Evolutionary conservation across 2,888 invertebrate species (phyloP), one percentile per base, ranked within the genome.

Genomic region (Leucophenga montana): DNA sequence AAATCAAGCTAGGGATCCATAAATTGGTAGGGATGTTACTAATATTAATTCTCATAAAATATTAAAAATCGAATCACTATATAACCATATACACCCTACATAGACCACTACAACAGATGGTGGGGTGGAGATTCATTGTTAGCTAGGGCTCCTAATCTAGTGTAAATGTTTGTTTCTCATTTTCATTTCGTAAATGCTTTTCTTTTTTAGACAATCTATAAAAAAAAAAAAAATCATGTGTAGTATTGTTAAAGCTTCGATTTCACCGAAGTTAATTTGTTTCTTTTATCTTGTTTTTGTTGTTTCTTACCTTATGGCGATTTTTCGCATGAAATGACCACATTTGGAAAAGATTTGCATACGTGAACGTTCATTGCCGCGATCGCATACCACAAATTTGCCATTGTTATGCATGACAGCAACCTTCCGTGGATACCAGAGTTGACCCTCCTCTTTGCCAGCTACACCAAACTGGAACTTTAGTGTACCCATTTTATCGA

Each of bases 281-380:
- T 18, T 61, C 11, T 33, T 16, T 16, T n/a, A n/a, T n/a, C n/a
- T n/a, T n/a, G n/a, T n/a, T 14, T 46, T 44, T 64, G n/a, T 20
- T 20, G n/a, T n/a, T 9, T 18, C 72, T 72, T 66, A 89, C 88
- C 89, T 91, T 75, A 94, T 94, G 72, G 97, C 96, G 75, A 98
- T 98, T 89, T 98, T 98, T 89, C 96, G 96, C 84, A 98, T 91
- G 89, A 98, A 98, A 86, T 97, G 96, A 33, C 98, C 98, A 86
- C 94, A 97, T 86, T 96, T 96, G 54, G 96, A 97, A 87, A 98
- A 98, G 79, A 98, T 96, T 89, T 98, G 98, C 97, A 98, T 97
- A 71, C 98, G 93, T 0, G 97, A 97, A 68, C 98, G 92, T 87
- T 98, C 98, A 85, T 97, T 97, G 62, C 98, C 98, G 76, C 98